Evolutionary conservation across 2,113 vertebrate species (phyloP), one percentile per base, ranked within the genome.

Genomic region (Uria aalge): DNA sequence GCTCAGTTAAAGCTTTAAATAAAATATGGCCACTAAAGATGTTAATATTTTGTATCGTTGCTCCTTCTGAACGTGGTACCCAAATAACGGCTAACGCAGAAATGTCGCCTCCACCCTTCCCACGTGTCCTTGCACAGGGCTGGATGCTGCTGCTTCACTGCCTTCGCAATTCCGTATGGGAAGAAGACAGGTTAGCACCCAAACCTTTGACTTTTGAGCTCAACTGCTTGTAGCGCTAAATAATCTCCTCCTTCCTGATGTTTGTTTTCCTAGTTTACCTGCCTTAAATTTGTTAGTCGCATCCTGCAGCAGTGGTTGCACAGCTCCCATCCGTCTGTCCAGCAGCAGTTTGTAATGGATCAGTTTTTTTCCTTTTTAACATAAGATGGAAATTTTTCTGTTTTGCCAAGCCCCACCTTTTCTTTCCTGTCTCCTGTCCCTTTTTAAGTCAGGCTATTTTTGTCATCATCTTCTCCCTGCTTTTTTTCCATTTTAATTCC

Each of bases 141-240:
- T 43, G 20, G 89, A 7, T 59, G 34, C 71, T 67, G 2, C 64
- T 67, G 74, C 66, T 34, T 52, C 36, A 18, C 18, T 7, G 0
- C 2, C 2, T 8, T 43, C 24, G 3, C 36, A 36, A 0, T 32
- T 53, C 66, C 41, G 8, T 11, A 19, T 4, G 29, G 16, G 43
- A 30, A 38, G 38, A 50, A 8, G 41, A 63, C 50, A 67, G 41
- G 15, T 59, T 56, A 52, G 23, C 29, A 32, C 29, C 53, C 32
- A 52, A n/a, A 57, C 27, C 27, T 45, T 59, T 77, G 36, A 12
- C 22, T 87, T 84, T 6, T 16, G 74, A 87, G 47, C 32, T 71
- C 47, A 66, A 91, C 81, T 62, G 48, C 27, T 43, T 59, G 14
- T 15, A 59, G 41, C 38, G 22, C 36, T 78, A 4, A 84, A 41